A percentile compares a stretch with the other conserved stretches of the same genome.
Evolutionary conservation across 2,113 vertebrate species (phyloP).

Genomic region (Dicrurus megarhynchus): DNA sequence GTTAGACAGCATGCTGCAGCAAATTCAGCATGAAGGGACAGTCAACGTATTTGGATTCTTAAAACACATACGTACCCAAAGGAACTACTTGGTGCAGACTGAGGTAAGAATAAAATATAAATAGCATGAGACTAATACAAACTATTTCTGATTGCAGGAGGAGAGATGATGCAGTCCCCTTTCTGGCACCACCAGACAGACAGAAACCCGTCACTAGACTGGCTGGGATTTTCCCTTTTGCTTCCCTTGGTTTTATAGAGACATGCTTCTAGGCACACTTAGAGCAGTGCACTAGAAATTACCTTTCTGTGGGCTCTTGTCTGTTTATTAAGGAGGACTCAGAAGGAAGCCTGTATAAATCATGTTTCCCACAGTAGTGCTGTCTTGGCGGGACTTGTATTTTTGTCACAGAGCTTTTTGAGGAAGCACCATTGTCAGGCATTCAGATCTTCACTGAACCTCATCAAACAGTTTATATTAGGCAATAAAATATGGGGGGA

Average conservation of each 20-base stretch:
- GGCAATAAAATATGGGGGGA: background rate
- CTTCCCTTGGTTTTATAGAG: background rate
- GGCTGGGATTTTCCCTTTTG: background rate
- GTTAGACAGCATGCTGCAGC: constrained; percentile 94
- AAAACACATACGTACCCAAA: constrained; percentile 94
- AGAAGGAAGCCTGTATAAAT: background rate
- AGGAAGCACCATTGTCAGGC: background rate
- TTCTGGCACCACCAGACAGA: background rate
- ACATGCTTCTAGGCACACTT: background rate
- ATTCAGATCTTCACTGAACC: background rate
- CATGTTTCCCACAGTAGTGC: background rate
- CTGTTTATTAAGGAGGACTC: background rate
- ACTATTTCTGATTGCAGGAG: background rate
- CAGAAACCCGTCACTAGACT: background rate
- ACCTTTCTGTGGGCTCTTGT: background rate
- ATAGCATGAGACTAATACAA: background rate
- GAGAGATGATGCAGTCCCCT: background rate
- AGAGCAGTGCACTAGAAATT: background rate
- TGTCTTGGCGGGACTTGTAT: background rate
- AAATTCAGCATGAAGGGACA: constrained; percentile 84
- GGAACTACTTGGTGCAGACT: constrained; percentile 95
- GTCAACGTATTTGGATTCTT: constrained; percentile 92
- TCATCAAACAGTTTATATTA: background rate
- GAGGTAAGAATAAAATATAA: constrained; percentile 79
- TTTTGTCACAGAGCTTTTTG: background rate